These are phyloP conservation scores for Philhelius pedissequus DNA, from an alignment of 2,888 invertebrate species.

Conservation along the genomic window DNA sequence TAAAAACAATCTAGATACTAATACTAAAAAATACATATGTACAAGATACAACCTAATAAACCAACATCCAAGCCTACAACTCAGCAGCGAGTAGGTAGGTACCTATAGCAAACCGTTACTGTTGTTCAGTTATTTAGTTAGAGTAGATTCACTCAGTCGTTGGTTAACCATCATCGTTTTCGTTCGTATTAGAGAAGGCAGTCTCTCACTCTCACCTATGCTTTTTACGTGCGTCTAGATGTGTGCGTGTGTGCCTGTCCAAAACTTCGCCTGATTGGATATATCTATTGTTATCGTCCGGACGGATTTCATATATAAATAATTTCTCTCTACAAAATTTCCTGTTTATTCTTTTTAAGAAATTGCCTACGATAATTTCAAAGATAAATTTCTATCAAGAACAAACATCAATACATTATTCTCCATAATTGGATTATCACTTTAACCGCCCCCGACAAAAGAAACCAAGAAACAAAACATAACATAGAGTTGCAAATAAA, in stretches of 20 bases:
- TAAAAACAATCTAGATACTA: conserved; percentile 20
- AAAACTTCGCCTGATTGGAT: conserved; percentile 56
- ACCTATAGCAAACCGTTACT: conserved; percentile 30
- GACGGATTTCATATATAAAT: conserved; percentile 31
- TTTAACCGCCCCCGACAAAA: conserved; percentile 22
- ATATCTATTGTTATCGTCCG: conserved; percentile 33
- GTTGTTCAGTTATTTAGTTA: conserved; percentile 43
- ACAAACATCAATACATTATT: conserved; percentile 48
- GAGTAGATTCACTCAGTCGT: conserved; percentile 51
- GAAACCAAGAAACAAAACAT: conserved; percentile 12
- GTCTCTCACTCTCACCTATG: conserved; percentile 22
- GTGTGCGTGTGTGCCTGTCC: conserved; percentile 54
- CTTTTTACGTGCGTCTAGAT: conserved; percentile 7
- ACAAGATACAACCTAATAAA: not conserved
- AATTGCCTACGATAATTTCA: not conserved
- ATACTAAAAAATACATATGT: not conserved
- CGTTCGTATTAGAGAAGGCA: conserved; percentile 51
- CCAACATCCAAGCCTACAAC: conserved; percentile 33
- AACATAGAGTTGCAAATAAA: conserved; percentile 38
- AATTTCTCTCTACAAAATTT: conserved; percentile 42
- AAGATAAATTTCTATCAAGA: not conserved
- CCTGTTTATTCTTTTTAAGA: conserved; percentile 34
- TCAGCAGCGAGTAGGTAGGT: conserved; percentile 20
- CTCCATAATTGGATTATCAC: conserved; percentile 53
- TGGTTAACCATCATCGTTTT: conserved; percentile 60